Base-by-base conservation (phyloP, 1,140 invertebrate genomes). In the Pseudobourletiella spinata region DNA sequence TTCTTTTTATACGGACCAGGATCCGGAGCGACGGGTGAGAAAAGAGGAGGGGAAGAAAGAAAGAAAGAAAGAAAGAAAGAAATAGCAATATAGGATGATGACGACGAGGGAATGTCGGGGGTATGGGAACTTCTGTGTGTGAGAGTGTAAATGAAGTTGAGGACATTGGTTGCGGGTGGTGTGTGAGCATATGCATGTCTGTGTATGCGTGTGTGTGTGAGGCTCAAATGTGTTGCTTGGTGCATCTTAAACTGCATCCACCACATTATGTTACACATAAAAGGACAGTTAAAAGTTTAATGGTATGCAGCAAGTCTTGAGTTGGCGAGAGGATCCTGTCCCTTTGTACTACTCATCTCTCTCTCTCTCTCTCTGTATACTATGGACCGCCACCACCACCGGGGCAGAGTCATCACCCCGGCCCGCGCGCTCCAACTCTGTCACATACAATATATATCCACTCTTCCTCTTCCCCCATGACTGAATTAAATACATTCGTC, bases 251-350 rank as follows among this genome's bases (percentile, higher is more conserved):
- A 39, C 35, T 39, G 35, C 35, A 39, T 39, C 11, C 35, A 39
- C 11, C 11, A n/a, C 35, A 39, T 39, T 39, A 39, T 39, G n/a
- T 39, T 11, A 11, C 11, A n/a, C 35, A n/a, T 46, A 46, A 46
- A 46, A 46, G 43, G 43, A 46, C 43, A 46, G 43, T 46, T 46
- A 46, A 46, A 46, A 3, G n/a, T 46, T 46, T 8, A 46, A 11
- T 16, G 4, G 24, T 39, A 39, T n/a, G 8, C n/a, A n/a, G n/a
- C 8, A 39, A 39, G 8, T 39, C 8, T 11, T 8, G n/a, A 39
- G 8, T 39, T 8, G n/a, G 35, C n/a, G n/a, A 39, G 35, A 39
- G 35, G 35, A n/a, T 11, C 8, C 8, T 39, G 35, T 11, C 35
- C n/a, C 8, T 39, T 39, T 8, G 8, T n/a, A 39, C 8, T 39